phyloP scores from a whole-genome alignment of 2,888 invertebrate genomes.

The Eledona agricola region DNA sequence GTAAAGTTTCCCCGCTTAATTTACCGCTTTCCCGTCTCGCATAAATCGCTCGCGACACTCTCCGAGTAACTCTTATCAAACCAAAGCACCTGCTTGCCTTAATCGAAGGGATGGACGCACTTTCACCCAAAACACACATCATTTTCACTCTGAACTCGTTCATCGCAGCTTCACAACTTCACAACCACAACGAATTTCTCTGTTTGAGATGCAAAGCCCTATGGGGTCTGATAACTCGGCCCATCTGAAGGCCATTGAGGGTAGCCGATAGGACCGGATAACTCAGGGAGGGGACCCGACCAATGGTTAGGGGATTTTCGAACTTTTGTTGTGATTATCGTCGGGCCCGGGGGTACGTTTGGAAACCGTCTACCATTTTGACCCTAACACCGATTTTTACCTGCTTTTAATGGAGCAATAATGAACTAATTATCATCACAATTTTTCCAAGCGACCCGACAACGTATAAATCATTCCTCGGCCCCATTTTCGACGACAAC shows the following conservation, averaged over 20 bases:
- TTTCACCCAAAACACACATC: not conserved
- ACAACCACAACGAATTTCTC: too few species aligned
- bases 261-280: conserved; percentile 55
- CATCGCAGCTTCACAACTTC: conserved; percentile 56
- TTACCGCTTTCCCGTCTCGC: too few species aligned
- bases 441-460: conserved; percentile 7
- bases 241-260: conserved; percentile 56
- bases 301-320: conserved; percentile 56
- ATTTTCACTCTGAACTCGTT: conserved; percentile 51
- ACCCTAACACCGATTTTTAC: conserved; percentile 26
- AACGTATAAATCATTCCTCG: conserved; percentile 15
- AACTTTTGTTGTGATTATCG: conserved; percentile 50
- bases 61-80: conserved; percentile 49
- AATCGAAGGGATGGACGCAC: conserved; percentile 2
- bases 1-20: conserved; percentile 42
- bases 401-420: conserved; percentile 33
- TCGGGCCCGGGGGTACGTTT: conserved; percentile 42
- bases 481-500: conserved; percentile 6
- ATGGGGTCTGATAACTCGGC: conserved; percentile 46
- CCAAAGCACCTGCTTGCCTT: conserved; percentile 42
- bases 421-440: conserved; percentile 33
- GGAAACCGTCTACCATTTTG: conserved; percentile 33
- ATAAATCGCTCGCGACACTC: conserved; percentile 44
- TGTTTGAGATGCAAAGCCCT: conserved; percentile 48
- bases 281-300: conserved; percentile 53